phyloP scores from a whole-genome alignment of 2,888 invertebrate genomes.

The Seladonia tumulorum region DNA sequence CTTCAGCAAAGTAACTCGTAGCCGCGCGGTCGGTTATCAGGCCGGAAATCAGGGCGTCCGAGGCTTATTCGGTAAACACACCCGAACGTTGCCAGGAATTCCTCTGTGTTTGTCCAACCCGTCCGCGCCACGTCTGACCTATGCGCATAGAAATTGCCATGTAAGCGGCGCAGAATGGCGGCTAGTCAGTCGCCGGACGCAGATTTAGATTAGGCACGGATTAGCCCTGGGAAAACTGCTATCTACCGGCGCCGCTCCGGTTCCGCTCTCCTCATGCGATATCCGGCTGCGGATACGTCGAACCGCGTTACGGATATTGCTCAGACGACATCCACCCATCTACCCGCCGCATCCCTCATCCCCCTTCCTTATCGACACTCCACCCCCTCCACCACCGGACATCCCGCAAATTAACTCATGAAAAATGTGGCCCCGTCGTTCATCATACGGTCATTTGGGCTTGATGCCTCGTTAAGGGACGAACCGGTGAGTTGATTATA shows the following conservation, averaged over 20 bases:
- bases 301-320: slow-evolving; percentile 33
- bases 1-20: not conserved
- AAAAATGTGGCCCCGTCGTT: not conserved
- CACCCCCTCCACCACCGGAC: not conserved
- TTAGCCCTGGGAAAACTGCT: slow-evolving; percentile 41
- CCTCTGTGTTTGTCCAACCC: slow-evolving; percentile 49
- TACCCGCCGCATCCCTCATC: not conserved
- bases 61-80: not conserved
- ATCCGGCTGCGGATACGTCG: slow-evolving; percentile 24
- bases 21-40: not conserved
- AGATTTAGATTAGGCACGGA: slow-evolving; percentile 56
- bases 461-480: not conserved
- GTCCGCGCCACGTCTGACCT: slow-evolving; percentile 46
- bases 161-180: slow-evolving; percentile 39
- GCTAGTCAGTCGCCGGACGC: slow-evolving; percentile 36
- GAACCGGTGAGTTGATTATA: slow-evolving; percentile 6
- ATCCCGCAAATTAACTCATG: slow-evolving; percentile 8
- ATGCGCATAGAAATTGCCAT: slow-evolving; percentile 59
- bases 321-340: slow-evolving; percentile 3
- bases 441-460: slow-evolving; percentile 8
- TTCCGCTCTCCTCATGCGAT: not conserved
- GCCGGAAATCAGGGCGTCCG: not conserved
- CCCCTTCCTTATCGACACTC: not conserved
- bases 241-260: not conserved
- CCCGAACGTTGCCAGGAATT: not conserved